These are phyloP conservation scores for Microctonus brassicae DNA, from an alignment of 2,888 invertebrate species.

Conservation along the genomic window DNA sequence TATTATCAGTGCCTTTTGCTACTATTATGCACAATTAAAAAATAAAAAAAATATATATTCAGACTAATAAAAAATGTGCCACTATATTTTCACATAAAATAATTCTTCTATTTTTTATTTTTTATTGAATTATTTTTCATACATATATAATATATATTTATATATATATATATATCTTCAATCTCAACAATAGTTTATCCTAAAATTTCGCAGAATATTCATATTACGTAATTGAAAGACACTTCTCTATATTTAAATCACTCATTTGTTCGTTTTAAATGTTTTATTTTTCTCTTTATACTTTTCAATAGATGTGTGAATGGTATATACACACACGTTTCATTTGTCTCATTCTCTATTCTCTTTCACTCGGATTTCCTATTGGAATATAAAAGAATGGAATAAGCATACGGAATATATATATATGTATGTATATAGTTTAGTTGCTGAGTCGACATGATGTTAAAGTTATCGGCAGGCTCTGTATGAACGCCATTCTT, in stretches of 20 bases:
- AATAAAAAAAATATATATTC: too few species aligned
- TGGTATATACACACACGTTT: background rate
- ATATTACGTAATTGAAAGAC: too few species aligned
- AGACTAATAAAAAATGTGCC: too few species aligned
- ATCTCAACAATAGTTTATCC: too few species aligned
- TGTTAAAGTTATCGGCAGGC: too few species aligned
- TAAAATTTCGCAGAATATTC: too few species aligned
- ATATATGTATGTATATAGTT: constrained; percentile 23
- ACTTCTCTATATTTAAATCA: background rate
- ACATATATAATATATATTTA: too few species aligned
- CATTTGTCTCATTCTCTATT: background rate
- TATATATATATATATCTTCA: too few species aligned
- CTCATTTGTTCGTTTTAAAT: background rate
- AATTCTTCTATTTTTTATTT: too few species aligned
- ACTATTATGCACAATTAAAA: too few species aligned
- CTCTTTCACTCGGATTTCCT: background rate
- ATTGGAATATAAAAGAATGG: constrained; percentile 18
- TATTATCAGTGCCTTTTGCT: background rate
- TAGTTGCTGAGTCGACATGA: constrained; percentile 18
- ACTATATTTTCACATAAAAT: too few species aligned
- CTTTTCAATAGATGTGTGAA: background rate
- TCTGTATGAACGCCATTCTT: constrained; percentile 13
- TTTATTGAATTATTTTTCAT: too few species aligned
- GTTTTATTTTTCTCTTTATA: background rate
- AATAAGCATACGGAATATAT: background rate